Conservation (phyloP, 2,113 vertebrate species). For the Lycaon pictus region DNA sequence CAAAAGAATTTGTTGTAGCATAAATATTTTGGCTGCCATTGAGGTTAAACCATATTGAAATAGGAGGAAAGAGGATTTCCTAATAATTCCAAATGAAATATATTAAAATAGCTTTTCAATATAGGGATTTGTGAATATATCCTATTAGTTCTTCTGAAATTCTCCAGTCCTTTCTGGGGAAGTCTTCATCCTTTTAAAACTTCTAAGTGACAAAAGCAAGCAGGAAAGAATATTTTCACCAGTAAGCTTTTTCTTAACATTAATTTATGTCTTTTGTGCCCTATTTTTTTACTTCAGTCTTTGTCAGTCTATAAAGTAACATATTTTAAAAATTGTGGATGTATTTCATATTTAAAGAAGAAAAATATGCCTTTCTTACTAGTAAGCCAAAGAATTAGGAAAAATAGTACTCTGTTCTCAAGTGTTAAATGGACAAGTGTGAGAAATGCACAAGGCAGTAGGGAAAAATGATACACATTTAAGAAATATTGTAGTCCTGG, state of each 20-base stretch:
- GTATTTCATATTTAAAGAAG: conserved; percentile 66
- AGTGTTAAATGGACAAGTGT: conserved; percentile 41
- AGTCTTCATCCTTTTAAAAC: conserved; percentile 58
- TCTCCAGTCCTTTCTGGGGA: conserved; percentile 22
- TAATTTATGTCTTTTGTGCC: conserved; percentile 60
- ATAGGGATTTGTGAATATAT: conserved; percentile 63
- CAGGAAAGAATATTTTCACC: conserved; percentile 30
- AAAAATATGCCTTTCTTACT: conserved; percentile 49
- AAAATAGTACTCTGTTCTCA: neutral
- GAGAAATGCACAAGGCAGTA: neutral
- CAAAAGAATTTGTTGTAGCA: conserved; percentile 35
- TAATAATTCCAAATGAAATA: conserved; percentile 65
- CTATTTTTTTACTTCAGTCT: conserved; percentile 53
- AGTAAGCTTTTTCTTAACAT: conserved; percentile 56
- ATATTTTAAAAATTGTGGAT: conserved; percentile 63
- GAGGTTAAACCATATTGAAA: conserved; percentile 66
- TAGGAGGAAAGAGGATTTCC: conserved; percentile 72
- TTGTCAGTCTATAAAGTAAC: conserved; percentile 58
- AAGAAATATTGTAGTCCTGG: neutral
- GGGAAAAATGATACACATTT: neutral
- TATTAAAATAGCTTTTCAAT: conserved; percentile 74
- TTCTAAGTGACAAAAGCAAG: conserved; percentile 65
- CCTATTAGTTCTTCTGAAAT: conserved; percentile 39
- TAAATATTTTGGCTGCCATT: conserved; percentile 66
- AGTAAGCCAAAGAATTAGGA: neutral